These are phyloP conservation scores for Mormyrops boulengeri DNA, from an alignment of 2,797 vertebrate genomes.

Conservation along the genomic window DNA sequence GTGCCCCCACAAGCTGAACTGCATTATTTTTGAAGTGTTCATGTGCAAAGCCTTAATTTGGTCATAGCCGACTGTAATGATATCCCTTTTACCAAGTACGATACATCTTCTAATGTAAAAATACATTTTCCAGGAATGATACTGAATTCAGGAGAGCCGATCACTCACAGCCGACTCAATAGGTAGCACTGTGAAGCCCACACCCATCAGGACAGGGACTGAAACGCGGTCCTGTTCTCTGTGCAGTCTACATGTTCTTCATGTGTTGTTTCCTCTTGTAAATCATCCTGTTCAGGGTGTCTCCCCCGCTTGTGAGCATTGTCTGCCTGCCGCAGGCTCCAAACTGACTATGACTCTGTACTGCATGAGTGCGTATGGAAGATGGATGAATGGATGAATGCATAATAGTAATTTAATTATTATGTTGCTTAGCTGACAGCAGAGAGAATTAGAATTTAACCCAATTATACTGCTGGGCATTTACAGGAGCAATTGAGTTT, in stretches of 20 bases:
- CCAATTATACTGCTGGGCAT: neutral
- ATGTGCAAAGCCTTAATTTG: neutral
- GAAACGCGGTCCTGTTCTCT: neutral
- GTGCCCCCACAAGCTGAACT: neutral
- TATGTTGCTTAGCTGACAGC: neutral
- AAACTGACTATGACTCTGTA: neutral
- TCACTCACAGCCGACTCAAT: neutral
- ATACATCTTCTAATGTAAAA: neutral
- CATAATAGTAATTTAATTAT: neutral
- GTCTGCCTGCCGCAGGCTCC: neutral
- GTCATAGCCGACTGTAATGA: too few relatives aligned
- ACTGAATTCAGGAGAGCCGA: neutral
- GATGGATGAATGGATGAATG: neutral
- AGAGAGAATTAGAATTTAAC: neutral
- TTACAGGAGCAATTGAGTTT: conserved; percentile 4
- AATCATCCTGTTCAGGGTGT: neutral
- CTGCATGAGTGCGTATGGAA: neutral
- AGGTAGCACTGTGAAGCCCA: neutral
- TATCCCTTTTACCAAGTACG: too few relatives aligned
- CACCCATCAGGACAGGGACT: neutral
- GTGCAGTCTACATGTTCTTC: neutral
- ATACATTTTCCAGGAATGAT: neutral
- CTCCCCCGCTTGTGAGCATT: neutral
- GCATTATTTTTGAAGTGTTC: neutral
- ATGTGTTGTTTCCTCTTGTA: neutral